Evolutionary conservation across 2,113 vertebrate species (phyloP), one percentile per base, ranked within the genome.

Genomic region (Catharus minimus): DNA sequence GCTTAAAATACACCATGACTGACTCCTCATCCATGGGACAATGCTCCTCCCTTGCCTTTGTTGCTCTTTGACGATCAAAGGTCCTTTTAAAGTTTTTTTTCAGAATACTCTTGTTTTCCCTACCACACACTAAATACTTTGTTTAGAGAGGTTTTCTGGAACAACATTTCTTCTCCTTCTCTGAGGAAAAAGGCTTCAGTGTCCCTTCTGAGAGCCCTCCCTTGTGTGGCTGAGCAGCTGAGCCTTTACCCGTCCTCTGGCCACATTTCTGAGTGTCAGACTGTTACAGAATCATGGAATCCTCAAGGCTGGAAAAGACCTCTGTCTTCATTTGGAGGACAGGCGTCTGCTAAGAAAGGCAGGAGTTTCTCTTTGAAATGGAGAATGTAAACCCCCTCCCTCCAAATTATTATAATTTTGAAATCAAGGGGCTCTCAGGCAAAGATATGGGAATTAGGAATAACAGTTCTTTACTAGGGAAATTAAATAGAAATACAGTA

Each of bases 1-100:
- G 93, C 89, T 90, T 95, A 93, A 96, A 72, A 79, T 79, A 58
- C 9, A 73, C 46, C 3, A 27, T 73, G 68, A 93, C 55, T 86
- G 91, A 81, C 55, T 62, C 10, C 46, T 60, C 68, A 92, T 64
- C 44, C 27, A 56, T 1, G 5, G 65, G 53, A 90, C 67, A 68
- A 50, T 49, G 61, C 53, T 74, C 36, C 64, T 81, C 71, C 72
- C 53, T 49, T 5, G 23, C 50, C 74, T 73, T 28, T 77, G 60
- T 62, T 86, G 62, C 2, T 26, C 10, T 89, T 69, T 41, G 52
- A 66, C 46, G 89, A 93, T 65, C 92, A 96, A 96, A 91, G 39
- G 38, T 47, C 64, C 68, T 90, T 94, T 87, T 82, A 58, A 75
- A 47, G 30, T 47, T 78, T 80, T 62, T 44, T 62, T 61, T 64